Conservation (phyloP, 2,888 invertebrate genomes). For the Lochmaea capreae region DNA sequence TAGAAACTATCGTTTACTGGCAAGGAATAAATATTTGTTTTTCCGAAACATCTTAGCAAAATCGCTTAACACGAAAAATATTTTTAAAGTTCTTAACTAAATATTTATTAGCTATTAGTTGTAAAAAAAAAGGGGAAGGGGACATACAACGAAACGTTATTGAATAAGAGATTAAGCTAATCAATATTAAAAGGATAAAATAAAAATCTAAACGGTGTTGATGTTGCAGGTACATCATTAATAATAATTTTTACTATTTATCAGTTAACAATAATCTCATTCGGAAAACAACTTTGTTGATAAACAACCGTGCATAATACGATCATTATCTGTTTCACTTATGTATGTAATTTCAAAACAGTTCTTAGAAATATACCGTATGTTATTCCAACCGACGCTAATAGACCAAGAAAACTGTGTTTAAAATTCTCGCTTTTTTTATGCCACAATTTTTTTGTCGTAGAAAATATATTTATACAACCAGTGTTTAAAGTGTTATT, state of each 20-base stretch:
- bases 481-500: too few relatives aligned
- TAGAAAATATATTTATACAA: neutral
- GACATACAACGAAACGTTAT: too few relatives aligned
- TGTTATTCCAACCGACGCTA: constrained; percentile 20
- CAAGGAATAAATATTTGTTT: constrained; percentile 27
- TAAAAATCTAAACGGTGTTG: neutral
- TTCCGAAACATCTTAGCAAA: neutral
- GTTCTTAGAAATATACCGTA: constrained; percentile 31
- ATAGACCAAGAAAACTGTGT: constrained; percentile 16
- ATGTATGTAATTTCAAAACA: constrained; percentile 34
- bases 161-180: too few relatives aligned
- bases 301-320: constrained; percentile 21
- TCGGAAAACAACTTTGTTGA: constrained; percentile 12
- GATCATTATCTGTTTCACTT: constrained; percentile 31
- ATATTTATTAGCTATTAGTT: neutral
- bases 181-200: too few relatives aligned
- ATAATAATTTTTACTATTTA: constrained; percentile 1
- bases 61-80: neutral
- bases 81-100: too few relatives aligned
- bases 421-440: neutral
- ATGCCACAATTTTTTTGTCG: neutral
- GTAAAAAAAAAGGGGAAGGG: too few relatives aligned
- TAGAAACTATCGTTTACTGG: constrained; percentile 11
- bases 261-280: constrained; percentile 7
- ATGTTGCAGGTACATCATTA: neutral